Evolutionary conservation across 2,113 vertebrate species (phyloP).

Genomic region (Ciconia boyciana): DNA sequence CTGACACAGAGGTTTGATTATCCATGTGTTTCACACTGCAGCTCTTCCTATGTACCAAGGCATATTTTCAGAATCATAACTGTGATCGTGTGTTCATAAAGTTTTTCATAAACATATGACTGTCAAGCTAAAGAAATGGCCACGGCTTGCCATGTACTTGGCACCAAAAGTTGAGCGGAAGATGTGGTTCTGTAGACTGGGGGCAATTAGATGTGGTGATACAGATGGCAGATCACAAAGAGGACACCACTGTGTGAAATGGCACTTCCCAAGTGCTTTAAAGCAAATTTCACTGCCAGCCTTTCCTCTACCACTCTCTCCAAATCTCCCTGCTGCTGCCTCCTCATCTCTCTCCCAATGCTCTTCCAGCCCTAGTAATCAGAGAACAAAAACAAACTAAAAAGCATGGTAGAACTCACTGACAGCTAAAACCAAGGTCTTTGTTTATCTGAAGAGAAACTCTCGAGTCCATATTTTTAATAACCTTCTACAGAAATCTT

Average conservation of each 20-base stretch:
- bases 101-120: background rate
- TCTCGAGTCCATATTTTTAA: background rate
- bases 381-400: background rate
- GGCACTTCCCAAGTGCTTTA: background rate
- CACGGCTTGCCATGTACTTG: background rate
- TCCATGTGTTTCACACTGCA: accelerated
- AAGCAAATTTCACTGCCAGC: background rate
- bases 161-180: background rate
- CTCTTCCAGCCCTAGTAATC: background rate
- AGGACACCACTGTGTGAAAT: background rate
- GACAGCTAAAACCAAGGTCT: background rate
- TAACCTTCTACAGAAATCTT: background rate
- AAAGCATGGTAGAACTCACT: background rate
- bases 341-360: background rate
- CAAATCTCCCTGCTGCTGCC: background rate
- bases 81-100: background rate
- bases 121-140: background rate
- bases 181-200: background rate
- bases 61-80: background rate
- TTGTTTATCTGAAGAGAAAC: background rate
- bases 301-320: background rate
- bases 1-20: background rate
- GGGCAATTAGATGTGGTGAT: background rate
- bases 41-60: background rate
- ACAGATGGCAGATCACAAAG: background rate